Conservation (phyloP, 2,797 vertebrate species). For the Emydoidea blandingii region DNA sequence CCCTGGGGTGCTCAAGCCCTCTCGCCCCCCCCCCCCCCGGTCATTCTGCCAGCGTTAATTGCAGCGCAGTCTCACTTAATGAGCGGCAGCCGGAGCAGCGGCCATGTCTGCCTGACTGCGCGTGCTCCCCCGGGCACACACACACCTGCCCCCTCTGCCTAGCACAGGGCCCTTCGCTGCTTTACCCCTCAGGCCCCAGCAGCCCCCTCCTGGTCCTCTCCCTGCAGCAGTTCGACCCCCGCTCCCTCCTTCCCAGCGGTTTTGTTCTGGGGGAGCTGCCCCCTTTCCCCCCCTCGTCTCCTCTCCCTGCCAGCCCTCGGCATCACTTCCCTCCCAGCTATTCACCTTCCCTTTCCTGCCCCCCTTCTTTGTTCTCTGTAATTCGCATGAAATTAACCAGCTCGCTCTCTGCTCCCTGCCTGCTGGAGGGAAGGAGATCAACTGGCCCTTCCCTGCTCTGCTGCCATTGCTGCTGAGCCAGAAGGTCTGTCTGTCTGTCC, state of each 20-base stretch:
- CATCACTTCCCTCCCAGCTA: not conserved
- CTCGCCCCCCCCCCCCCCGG: not conserved
- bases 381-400: slow-evolving; percentile 68
- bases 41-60: not conserved
- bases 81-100: not conserved
- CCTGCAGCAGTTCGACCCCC: not conserved
- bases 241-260: not conserved
- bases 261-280: not conserved
- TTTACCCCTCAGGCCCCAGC: not conserved
- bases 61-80: slow-evolving; percentile 2
- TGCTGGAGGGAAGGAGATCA: not conserved
- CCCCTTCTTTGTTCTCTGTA: slow-evolving; percentile 63
- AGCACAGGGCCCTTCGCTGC: not conserved
- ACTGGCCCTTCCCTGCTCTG: not conserved
- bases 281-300: not conserved
- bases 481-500: not conserved
- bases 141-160: not conserved
- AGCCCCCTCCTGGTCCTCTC: not conserved
- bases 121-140: not conserved
- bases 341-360: not conserved
- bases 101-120: not conserved
- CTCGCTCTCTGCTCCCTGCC: slow-evolving; percentile 14
- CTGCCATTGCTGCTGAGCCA: not conserved
- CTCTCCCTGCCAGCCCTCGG: not conserved
- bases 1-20: not conserved